Percentiles rank a stretch among this genome's conserved stretches.
Conservation (phyloP, 2,113 vertebrate genomes). For the Syngnathus floridae region DNA sequence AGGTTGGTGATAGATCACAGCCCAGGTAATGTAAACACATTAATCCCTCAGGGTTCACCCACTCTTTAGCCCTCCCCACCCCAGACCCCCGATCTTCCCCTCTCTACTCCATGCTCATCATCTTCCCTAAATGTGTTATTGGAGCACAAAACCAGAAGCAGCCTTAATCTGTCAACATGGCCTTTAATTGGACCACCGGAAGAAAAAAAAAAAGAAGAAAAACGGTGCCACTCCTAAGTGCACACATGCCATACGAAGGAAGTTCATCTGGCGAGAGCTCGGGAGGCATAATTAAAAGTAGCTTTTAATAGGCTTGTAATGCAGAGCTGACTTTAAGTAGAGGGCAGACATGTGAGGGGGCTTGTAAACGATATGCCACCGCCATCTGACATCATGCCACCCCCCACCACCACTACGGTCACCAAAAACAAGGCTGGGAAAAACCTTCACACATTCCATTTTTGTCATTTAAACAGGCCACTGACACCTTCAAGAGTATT, state of each 20-base stretch:
- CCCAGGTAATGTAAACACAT: constrained; percentile 72
- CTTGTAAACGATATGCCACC: constrained; percentile 67
- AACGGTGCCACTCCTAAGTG: constrained; percentile 59
- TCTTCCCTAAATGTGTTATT: constrained; percentile 67
- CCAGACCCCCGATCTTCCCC: not conserved
- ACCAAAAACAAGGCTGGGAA: constrained; percentile 34
- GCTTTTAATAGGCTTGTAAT: constrained; percentile 67
- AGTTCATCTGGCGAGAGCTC: constrained; percentile 51
- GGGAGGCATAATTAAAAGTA: constrained; percentile 60
- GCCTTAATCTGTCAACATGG: constrained; percentile 71
- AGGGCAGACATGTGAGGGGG: constrained; percentile 58
- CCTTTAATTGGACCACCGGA: constrained; percentile 66
- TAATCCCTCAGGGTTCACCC: constrained; percentile 63
- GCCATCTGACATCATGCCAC: constrained; percentile 30
- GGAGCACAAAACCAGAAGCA: constrained; percentile 66
- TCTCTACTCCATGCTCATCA: constrained; percentile 42
- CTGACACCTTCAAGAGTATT: not conserved
- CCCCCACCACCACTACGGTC: constrained; percentile 26
- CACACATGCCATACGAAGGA: constrained; percentile 52
- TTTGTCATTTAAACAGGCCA: constrained; percentile 21
- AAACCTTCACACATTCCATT: constrained; percentile 39
- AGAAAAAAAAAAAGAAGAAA: constrained; percentile 51
- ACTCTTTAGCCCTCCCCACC: constrained; percentile 4
- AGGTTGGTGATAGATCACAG: constrained; percentile 72
- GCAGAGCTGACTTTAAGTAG: constrained; percentile 70